A percentile compares a stretch with the other conserved stretches of the same genome.
Conservation (phyloP, 2,797 vertebrate genomes). For the Limosa lapponica region DNA sequence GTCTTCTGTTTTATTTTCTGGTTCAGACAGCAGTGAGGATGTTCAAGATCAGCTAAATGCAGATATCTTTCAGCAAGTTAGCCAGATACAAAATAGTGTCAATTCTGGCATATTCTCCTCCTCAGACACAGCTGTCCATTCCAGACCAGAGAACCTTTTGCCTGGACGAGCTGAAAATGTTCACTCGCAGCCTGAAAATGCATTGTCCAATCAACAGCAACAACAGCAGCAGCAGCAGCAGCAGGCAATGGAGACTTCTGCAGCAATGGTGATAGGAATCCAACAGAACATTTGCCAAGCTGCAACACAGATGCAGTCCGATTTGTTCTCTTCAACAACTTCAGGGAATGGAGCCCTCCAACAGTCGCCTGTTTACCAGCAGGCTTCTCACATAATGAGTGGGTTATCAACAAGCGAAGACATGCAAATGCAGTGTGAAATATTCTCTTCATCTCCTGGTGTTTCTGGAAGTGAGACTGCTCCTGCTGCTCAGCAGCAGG, state of each 20-base stretch:
- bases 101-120: conserved; percentile 79
- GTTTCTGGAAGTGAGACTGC: conserved; percentile 81
- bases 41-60: conserved; percentile 93
- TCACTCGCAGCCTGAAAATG: conserved; percentile 78
- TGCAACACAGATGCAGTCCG: conserved; percentile 87
- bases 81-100: conserved; percentile 79
- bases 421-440: conserved; percentile 91
- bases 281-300: conserved; percentile 82
- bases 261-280: conserved; percentile 85
- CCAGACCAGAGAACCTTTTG: conserved; percentile 78
- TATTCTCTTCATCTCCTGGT: conserved; percentile 83
- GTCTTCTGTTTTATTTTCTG: conserved; percentile 91
- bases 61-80: conserved; percentile 88
- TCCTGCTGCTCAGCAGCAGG: conserved; percentile 83
- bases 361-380: conserved; percentile 81
- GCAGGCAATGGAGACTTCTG: conserved; percentile 81
- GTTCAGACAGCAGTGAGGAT: conserved; percentile 85
- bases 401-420: conserved; percentile 75
- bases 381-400: conserved; percentile 79
- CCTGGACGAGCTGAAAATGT: conserved; percentile 78
- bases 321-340: conserved; percentile 88
- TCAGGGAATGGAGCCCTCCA: conserved; percentile 79
- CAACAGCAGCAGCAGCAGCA: conserved; percentile 82
- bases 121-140: conserved; percentile 76
- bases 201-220: conserved; percentile 80